Evolutionary conservation across 2,797 vertebrate genomes (phyloP).

Genomic region (Bradypodion ventrale): DNA sequence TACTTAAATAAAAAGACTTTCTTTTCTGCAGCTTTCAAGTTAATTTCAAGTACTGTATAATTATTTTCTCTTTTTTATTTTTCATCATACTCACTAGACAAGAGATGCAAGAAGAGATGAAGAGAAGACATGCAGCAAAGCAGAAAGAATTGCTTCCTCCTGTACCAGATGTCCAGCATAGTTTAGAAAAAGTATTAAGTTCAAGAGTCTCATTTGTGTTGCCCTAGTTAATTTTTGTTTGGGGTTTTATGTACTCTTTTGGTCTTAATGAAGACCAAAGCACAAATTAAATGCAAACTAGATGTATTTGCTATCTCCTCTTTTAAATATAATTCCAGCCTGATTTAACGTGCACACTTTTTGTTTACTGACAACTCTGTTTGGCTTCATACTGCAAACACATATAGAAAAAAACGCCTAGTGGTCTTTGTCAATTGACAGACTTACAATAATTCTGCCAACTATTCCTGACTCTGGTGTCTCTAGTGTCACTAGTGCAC

Average conservation of each 20-base stretch:
- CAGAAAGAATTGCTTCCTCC: conserved; percentile 28
- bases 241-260: not conserved
- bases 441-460: too few relatives aligned
- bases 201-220: not conserved
- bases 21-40: conserved; percentile 4
- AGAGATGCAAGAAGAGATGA: conserved; percentile 22
- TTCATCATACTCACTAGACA: conserved; percentile 14
- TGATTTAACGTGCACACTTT: not conserved
- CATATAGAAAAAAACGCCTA: not conserved
- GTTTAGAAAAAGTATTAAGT: conserved; percentile 26
- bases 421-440: not conserved
- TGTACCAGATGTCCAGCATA: conserved; percentile 10
- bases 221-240: not conserved
- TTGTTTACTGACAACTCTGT: not conserved
- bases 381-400: not conserved
- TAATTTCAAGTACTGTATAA: not conserved
- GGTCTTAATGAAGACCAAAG: not conserved
- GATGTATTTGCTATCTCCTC: not conserved
- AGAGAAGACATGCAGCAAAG: conserved; percentile 14
- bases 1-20: not conserved
- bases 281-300: not conserved
- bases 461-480: not conserved
- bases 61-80: not conserved
- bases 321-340: conserved; percentile 11
- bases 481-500: not conserved